phyloP scores from a whole-genome alignment of 2,888 invertebrate species.

The Xylota segnis region DNA sequence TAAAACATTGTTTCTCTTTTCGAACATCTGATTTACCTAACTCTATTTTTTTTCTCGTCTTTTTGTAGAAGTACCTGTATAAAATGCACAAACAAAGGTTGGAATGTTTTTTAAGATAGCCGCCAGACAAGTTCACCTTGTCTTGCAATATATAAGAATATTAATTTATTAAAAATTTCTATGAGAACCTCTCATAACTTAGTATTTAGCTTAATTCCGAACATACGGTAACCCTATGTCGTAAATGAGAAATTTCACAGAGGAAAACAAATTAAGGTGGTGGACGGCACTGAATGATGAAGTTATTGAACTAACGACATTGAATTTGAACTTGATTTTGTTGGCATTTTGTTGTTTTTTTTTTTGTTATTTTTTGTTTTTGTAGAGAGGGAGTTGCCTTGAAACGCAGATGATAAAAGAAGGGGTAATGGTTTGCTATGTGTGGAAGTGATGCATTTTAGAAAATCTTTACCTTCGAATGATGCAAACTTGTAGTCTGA shows the following conservation, averaged over 20 bases:
- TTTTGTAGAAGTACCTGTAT: no score
- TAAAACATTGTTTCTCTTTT: no score
- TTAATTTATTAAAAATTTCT: no score
- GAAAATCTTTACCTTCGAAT: not conserved
- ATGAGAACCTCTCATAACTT: no score
- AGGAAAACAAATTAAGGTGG: not conserved
- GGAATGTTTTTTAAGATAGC: no score
- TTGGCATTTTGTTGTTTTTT: conserved; percentile 2
- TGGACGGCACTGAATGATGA: not conserved
- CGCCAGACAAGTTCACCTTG: no score
- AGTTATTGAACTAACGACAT: conserved; percentile 53
- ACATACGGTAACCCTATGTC: conserved; percentile 9
- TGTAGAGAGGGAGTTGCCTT: not conserved
- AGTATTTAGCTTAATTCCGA: not conserved
- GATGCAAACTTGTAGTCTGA: no score
- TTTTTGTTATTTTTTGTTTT: not conserved
- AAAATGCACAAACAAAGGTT: no score
- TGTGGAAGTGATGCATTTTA: not conserved
- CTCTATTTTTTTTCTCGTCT: no score
- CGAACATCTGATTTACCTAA: no score
- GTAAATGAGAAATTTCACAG: conserved; percentile 3
- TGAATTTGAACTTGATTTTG: conserved; percentile 52
- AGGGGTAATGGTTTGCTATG: not conserved
- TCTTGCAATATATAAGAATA: no score
- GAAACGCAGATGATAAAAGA: conserved; percentile 1